A percentile compares a stretch with the other conserved stretches of the same genome.
These are phyloP conservation scores for Cheilosia vulpina DNA, from an alignment of 2,888 invertebrate genomes.

Conservation along the genomic window DNA sequence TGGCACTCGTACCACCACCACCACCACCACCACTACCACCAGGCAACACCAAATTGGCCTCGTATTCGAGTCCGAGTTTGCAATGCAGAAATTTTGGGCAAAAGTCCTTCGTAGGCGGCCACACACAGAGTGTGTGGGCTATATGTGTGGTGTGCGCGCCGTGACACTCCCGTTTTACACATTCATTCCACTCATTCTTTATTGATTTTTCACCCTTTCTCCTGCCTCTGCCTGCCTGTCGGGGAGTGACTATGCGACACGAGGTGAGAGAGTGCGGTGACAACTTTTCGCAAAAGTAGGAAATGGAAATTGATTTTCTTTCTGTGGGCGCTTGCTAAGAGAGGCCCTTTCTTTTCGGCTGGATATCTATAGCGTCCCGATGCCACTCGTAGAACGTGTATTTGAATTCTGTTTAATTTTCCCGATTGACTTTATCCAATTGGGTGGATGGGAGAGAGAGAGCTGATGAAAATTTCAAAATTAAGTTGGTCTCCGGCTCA, in stretches of 20 bases:
- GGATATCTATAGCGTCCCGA: background rate
- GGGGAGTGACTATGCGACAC: conserved; percentile 29
- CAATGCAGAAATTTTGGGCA: conserved; percentile 56
- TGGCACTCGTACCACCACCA: background rate
- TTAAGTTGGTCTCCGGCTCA: conserved; percentile 56
- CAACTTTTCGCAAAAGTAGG: conserved; percentile 67
- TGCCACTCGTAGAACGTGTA: conserved; percentile 16
- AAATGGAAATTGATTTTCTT: conserved; percentile 74
- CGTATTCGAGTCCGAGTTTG: conserved; percentile 34
- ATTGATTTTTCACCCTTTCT: conserved; percentile 72
- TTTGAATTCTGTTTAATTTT: conserved; percentile 66
- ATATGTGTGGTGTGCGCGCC: conserved; percentile 37
- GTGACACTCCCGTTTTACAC: conserved; percentile 74
- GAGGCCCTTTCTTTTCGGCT: conserved; percentile 32
- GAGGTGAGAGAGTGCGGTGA: conserved; percentile 56
- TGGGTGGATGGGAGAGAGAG: conserved; percentile 21
- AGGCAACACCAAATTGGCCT: conserved; percentile 53
- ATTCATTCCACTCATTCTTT: conserved; percentile 72
- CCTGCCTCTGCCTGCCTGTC: conserved; percentile 1
- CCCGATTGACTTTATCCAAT: conserved; percentile 62
- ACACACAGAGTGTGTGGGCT: conserved; percentile 12
- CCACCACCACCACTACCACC: conserved; percentile 20
- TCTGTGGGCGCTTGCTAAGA: conserved; percentile 42
- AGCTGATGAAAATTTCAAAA: conserved; percentile 51
- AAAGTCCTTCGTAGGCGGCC: conserved; percentile 53